phyloP scores from a whole-genome alignment of 2,888 invertebrate genomes.

The Cactoblastis cactorum region DNA sequence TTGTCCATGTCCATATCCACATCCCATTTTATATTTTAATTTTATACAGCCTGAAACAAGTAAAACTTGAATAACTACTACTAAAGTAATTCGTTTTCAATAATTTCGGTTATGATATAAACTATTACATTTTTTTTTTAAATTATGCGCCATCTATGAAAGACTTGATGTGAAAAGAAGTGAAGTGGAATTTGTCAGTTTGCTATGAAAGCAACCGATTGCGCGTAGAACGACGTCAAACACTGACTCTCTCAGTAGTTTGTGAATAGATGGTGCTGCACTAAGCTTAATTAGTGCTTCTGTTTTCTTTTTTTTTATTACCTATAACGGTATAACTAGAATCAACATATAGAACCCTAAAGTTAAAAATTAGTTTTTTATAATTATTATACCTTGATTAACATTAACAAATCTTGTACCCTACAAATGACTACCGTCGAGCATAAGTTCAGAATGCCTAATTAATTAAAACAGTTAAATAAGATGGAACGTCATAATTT shows the following conservation, averaged over 20 bases:
- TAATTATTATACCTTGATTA: too few species aligned
- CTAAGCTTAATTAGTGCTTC: too few species aligned
- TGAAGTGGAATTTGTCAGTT: neutral
- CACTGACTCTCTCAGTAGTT: neutral
- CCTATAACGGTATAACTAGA: too few species aligned
- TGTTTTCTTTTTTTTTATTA: too few species aligned
- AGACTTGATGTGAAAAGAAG: neutral
- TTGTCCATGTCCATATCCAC: too few species aligned
- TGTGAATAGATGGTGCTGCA: neutral
- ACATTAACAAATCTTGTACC: slow-evolving; percentile 16
- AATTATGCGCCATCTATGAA: neutral
- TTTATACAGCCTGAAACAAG: too few species aligned
- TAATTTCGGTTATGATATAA: too few species aligned
- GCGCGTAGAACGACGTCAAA: neutral
- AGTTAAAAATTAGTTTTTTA: neutral
- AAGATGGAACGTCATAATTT: slow-evolving; percentile 57
- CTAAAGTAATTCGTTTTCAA: too few species aligned
- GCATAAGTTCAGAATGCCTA: slow-evolving; percentile 30
- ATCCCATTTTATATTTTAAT: too few species aligned
- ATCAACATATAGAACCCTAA: neutral
- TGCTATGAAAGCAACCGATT: neutral
- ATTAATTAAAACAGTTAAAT: slow-evolving; percentile 65
- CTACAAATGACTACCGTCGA: slow-evolving; percentile 59
- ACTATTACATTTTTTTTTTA: too few species aligned
- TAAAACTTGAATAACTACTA: too few species aligned